Percentiles rank a stretch among this genome's conserved stretches.
Evolutionary conservation across 2,113 vertebrate genomes (phyloP).

Genomic region (Reinhardtius hippoglossoides): DNA sequence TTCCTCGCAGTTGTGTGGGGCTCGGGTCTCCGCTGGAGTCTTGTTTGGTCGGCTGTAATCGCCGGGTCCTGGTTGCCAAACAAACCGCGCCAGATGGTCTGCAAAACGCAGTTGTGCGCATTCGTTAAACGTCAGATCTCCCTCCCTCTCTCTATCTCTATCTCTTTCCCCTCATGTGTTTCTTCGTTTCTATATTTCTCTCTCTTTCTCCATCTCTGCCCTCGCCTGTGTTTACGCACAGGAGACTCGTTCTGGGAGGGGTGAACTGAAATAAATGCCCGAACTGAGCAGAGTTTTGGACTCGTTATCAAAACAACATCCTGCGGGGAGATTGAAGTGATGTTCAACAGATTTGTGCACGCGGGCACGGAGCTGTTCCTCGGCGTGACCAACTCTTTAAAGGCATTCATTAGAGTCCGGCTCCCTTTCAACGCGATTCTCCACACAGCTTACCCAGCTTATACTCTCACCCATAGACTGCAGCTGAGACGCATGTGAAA

Average conservation of each 20-base stretch:
- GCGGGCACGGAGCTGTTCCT: conserved; percentile 86
- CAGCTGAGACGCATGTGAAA: conserved; percentile 85
- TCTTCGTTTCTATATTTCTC: not conserved
- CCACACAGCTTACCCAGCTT: conserved; percentile 87
- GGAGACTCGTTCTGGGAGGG: not conserved
- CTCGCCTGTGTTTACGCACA: not conserved
- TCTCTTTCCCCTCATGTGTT: not conserved
- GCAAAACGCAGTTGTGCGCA: conserved; percentile 85
- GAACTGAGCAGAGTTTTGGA: conserved; percentile 1
- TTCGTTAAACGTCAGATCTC: conserved; percentile 75
- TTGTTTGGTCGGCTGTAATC: conserved; percentile 80
- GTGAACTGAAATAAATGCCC: not conserved
- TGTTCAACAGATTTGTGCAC: conserved; percentile 90
- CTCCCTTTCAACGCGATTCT: conserved; percentile 90
- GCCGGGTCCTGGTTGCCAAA: conserved; percentile 86
- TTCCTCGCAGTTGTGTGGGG: conserved; percentile 63
- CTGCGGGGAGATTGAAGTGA: conserved; percentile 79
- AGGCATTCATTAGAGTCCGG: conserved; percentile 91
- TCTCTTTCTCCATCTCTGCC: conserved; percentile 2
- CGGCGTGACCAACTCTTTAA: conserved; percentile 90
- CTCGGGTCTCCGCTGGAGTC: conserved; percentile 55
- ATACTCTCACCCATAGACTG: conserved; percentile 54
- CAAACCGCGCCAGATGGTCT: conserved; percentile 90
- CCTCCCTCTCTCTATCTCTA: conserved; percentile 15
- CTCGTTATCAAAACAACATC: conserved; percentile 79